Evolutionary conservation across 37 sponge, comb jelly and placozoan genomes (phyloP), one percentile per base, ranked within the genome.

Genomic region (Crambe crambe): DNA sequence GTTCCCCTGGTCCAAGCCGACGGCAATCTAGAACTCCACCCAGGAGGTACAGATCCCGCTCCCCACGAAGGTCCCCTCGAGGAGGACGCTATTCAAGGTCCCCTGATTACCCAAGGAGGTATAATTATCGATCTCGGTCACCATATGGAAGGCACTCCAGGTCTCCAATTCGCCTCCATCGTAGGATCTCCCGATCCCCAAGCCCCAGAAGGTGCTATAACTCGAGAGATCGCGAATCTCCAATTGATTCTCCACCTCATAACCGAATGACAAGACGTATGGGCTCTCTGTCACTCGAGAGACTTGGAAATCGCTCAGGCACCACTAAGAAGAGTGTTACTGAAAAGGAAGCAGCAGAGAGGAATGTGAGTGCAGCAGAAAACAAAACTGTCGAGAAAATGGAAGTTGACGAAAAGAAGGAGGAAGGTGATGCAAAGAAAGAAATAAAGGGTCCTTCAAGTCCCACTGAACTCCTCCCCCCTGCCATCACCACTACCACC

Each of bases 61-160:
- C 58, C 35, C 31, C 71, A 12, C 23, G 71, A 43, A 51, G 66
- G 35, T 17, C 3, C 2, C 3, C 66, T 30, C 23, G 61, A 22
- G 3, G 32, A 20, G 12, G 66, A 31, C 66, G 30, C 15, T 34
- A 12, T 31, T 65, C 66, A 3, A 65, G 66, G 35, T 65, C 66
- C 10, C 66, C 66, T 12, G 66, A 65, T 3, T 26, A 58, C 59
- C 4, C 17, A 6, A 65, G 66, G 34, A 6, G 27, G 3, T 65
- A 18, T 65, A n/a, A n/a, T n/a, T n/a, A n/a, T n/a, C 37, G 69
- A 68, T 68, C 69, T 68, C 69, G 37, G 3, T 73, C 74, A 4
- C 44, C 72, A 4, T 26, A n/a, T 34, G 4, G 27, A 31, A 18
- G 66, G 31, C 30, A 18, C 12, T 31, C 66, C 2, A 47, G 54